A percentile compares a stretch with the other conserved stretches of the same genome.
Evolutionary conservation across 2,113 vertebrate species (phyloP).

Genomic region (Damaliscus lunatus): DNA sequence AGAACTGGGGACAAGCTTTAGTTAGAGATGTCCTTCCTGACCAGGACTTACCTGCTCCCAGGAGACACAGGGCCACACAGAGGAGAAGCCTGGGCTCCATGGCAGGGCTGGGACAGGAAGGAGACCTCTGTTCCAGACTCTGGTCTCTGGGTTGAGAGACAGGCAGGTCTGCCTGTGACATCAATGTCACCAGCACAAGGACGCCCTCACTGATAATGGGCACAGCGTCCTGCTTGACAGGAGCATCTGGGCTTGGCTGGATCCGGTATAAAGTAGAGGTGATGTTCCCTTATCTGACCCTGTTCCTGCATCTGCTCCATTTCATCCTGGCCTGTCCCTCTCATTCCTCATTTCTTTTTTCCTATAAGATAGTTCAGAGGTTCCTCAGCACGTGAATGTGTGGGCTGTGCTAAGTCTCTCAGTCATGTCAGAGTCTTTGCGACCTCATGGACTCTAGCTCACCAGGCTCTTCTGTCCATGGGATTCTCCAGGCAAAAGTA

Average conservation of each 20-base stretch:
- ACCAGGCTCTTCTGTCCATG: not conserved
- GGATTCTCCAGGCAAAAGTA: not conserved
- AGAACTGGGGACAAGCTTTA: not conserved
- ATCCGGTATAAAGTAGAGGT: not conserved
- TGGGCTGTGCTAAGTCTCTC: not conserved
- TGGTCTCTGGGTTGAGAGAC: not conserved
- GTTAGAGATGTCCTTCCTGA: not conserved
- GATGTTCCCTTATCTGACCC: not conserved
- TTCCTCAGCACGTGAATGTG: not conserved
- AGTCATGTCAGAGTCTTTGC: not conserved
- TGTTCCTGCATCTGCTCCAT: not conserved
- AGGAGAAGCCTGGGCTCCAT: not conserved
- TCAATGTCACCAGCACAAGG: not conserved
- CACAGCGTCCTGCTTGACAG: not conserved
- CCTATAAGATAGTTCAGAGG: not conserved
- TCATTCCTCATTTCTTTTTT: not conserved
- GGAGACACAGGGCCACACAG: not conserved
- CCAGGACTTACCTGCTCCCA: not conserved
- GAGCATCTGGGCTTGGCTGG: not conserved
- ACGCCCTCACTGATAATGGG: fast-evolving
- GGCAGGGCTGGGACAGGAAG: not conserved
- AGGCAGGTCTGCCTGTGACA: not conserved
- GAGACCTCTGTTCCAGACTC: not conserved
- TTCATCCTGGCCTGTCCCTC: not conserved
- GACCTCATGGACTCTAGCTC: not conserved